Base-by-base conservation (phyloP, 2,797 vertebrate genomes). In the Sebastes cheni region DNA sequence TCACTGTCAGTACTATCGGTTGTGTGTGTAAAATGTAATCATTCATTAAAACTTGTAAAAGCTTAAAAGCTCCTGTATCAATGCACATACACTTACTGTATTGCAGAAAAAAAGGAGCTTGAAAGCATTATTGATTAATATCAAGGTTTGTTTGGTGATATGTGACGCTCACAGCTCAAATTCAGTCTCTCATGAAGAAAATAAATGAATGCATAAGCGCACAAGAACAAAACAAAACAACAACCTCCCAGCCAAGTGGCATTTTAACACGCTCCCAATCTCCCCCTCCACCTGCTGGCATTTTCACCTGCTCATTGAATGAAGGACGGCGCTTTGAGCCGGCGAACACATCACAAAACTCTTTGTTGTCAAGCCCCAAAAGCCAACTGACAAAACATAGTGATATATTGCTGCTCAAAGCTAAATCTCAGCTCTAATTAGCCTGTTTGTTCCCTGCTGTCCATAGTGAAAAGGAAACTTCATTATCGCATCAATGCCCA, bases 11-110 rank as follows among this genome's bases (percentile, higher is more conserved):
- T 72, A 72, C 32, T 32, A 42, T 18, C n/a, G 25, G 52, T 18
- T 55, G 16, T 54, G 36, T 67, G 67, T 32, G 39, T 83, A 75
- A 82, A 67, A 73, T 39, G 18, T 9, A 76, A 23, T 62, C 46
- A 79, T 55, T 80, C 52, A 76, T 80, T 78, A 66, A 82, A 77
- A 73, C 58, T 61, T 58, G 46, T 20, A 50, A 50, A 50, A 50
- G 18, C 46, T 50, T 20, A 50, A 50, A 46, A 58, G 61, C 64
- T 59, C 20, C 2, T 6, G 11, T 25, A 20, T 78, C 13, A 66
- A 0, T 12, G 55, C 59, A 66, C 25, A 50, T 56, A 30, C 46
- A 61, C 30, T 60, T n/a, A 30, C 11, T 30, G 58, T 27, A 36
- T n/a, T 74, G 77, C 32, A 70, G 36, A 54, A 46, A 42, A 42